Evolutionary conservation across 2,888 invertebrate species (phyloP).

Genomic region (Drosophila kambysellisi): DNA sequence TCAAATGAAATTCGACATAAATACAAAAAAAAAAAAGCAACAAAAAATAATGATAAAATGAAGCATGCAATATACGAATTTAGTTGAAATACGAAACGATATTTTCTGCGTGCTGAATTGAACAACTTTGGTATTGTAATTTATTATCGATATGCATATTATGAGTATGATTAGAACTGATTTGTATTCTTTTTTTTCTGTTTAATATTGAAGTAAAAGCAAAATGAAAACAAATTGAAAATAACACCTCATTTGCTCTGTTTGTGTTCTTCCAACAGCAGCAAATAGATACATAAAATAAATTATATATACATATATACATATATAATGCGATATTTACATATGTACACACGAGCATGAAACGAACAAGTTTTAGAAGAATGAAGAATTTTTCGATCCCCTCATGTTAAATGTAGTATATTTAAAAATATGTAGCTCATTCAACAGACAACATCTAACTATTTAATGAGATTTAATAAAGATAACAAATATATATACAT

Average conservation of each 20-base stretch:
- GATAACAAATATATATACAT: conserved; percentile 54
- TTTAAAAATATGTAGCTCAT: conserved; percentile 28
- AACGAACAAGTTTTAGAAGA: conserved; percentile 40
- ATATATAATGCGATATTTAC: conserved; percentile 27
- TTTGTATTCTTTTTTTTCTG: conserved; percentile 33
- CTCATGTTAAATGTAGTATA: conserved; percentile 44
- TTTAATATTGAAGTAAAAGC: conserved; percentile 42
- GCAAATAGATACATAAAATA: conserved; percentile 19
- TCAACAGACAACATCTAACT: conserved; percentile 49
- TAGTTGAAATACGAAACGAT: conserved; percentile 12
- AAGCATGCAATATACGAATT: conserved; percentile 19
- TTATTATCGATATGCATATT: conserved; percentile 57
- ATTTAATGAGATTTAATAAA: conserved; percentile 75
- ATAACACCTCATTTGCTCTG: conserved; percentile 17
- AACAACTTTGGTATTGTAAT: conserved; percentile 59
- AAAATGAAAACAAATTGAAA: conserved; percentile 16
- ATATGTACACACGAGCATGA: conserved; percentile 10
- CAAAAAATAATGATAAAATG: conserved; percentile 8
- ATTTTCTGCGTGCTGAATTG: conserved; percentile 14
- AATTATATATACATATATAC: neutral
- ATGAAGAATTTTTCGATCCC: conserved; percentile 16
- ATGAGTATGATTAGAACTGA: conserved; percentile 50
- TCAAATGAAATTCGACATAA: conserved; percentile 48
- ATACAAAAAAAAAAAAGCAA: conserved; percentile 6
- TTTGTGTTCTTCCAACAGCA: conserved; percentile 9